Evolutionary conservation across 2,888 invertebrate genomes (phyloP), one percentile per base, ranked within the genome.

Genomic region (Argyresthia goedartella): DNA sequence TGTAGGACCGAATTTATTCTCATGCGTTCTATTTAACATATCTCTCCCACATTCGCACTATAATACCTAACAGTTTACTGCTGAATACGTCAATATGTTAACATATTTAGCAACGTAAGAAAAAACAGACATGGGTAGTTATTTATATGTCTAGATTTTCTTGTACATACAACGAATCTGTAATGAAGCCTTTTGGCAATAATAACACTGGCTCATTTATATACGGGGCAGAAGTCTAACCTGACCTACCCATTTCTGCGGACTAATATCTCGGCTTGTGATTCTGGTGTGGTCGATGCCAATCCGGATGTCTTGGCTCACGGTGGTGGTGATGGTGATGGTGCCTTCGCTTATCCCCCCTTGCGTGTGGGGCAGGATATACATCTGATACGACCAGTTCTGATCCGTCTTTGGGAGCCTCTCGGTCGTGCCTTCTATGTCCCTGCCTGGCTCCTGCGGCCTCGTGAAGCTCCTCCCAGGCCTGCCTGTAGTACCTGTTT

Each of bases 401-500:
- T 1, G 93, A 92, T 47, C 92, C 93, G 65, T 94, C 94, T 42
- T 91, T 88, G 59, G 91, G 86, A 1, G 90, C 89, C 59, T 85
- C 89, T 16, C 89, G 71, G 55, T 87, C 89, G 57, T 74, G 77
- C 34, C 76, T 62, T 51, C 76, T 64, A 51, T 71, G 71, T 44
- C 63, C 67, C 39, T 93, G 64, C 84, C 86, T 62, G 90, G 91
- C 70, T 1, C 90, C 91, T 4, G 94, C 91, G 4, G 93, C 92
- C 72, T 95, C 95, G 72, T 95, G 95, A 3, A 97, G 88, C 73
- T 96, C 95, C 73, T 96, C 96, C 97, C 97, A 97, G 2, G 96
- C 96, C 74, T 95, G 94, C 34, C 95, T 90, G 80, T 96, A 96
- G 79, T 95, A 96, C 59, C 95, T 90, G 73, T 95, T 96, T 56